Conservation (phyloP, 2,797 vertebrate species). For the Onychomys arenicola region DNA sequence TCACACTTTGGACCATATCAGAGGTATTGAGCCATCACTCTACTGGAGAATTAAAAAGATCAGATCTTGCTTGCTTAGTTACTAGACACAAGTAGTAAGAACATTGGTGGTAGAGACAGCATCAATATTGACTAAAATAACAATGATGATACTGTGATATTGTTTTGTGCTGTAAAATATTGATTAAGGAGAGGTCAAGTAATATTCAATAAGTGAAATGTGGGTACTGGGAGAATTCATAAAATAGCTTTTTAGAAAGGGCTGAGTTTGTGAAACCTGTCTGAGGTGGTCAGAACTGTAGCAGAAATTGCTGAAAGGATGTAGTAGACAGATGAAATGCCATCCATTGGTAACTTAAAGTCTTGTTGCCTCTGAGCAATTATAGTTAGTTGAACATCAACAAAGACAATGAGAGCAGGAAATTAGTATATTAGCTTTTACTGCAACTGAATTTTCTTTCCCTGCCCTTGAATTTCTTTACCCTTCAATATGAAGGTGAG, state of each 20-base stretch:
- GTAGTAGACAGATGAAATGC: not conserved
- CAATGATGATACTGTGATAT: not conserved
- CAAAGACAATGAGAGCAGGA: not conserved
- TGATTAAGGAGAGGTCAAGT: not conserved
- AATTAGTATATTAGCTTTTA: conserved; percentile 50
- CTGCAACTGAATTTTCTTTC: conserved; percentile 23
- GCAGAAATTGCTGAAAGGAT: not conserved
- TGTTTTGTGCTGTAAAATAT: not conserved
- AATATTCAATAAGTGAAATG: conserved; percentile 25
- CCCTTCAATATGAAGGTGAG: conserved; percentile 47
- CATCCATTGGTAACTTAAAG: not conserved
- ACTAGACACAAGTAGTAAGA: not conserved
- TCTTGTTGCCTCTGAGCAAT: not conserved
- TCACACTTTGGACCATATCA: not conserved
- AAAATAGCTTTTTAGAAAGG: not conserved
- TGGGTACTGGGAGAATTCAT: not conserved
- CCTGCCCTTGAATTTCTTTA: not conserved
- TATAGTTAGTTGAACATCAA: not conserved
- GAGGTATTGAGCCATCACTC: not conserved
- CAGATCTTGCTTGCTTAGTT: not conserved
- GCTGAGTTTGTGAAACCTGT: not conserved
- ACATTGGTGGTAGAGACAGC: not conserved
- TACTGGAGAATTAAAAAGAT: not conserved
- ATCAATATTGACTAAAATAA: not conserved
- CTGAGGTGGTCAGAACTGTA: not conserved